These are phyloP conservation scores for Falco punctatus DNA, from an alignment of 2,113 vertebrate genomes.

Conservation along the genomic window DNA sequence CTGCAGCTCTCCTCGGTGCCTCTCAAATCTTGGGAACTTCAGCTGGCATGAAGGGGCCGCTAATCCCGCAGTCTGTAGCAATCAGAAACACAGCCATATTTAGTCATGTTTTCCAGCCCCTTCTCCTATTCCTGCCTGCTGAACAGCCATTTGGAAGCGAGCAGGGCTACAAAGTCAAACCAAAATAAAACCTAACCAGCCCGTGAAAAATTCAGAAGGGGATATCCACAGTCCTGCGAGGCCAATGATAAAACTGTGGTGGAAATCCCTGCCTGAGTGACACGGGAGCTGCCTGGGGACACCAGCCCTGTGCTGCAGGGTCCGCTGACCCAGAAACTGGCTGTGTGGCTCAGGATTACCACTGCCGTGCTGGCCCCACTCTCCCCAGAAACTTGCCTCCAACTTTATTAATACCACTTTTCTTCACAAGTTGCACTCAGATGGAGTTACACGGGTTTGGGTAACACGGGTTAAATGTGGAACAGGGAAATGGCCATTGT, in stretches of 20 bases:
- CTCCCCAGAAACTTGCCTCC: neutral
- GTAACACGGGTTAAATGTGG: neutral
- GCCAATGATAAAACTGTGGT: neutral
- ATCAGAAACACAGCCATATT: slow-evolving; percentile 62
- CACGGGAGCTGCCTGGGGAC: neutral
- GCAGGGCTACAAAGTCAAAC: neutral
- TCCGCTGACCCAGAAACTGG: neutral
- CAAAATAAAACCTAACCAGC: neutral
- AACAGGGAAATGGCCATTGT: neutral
- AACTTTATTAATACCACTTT: neutral
- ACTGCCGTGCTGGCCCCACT: neutral
- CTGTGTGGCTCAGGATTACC: neutral
- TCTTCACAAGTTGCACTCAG: neutral
- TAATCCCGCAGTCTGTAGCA: neutral
- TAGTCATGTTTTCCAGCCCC: slow-evolving; percentile 67
- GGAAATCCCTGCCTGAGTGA: neutral
- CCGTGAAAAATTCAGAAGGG: neutral
- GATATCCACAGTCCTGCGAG: neutral
- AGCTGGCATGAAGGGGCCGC: slow-evolving; percentile 36
- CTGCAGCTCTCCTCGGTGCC: neutral
- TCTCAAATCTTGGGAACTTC: slow-evolving; percentile 9
- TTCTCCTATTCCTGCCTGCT: neutral
- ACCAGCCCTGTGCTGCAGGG: neutral
- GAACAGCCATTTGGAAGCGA: neutral
- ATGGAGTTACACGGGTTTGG: neutral